Evolutionary conservation across 2,797 vertebrate genomes (phyloP).

Genomic region (Poliocrania exsul): DNA sequence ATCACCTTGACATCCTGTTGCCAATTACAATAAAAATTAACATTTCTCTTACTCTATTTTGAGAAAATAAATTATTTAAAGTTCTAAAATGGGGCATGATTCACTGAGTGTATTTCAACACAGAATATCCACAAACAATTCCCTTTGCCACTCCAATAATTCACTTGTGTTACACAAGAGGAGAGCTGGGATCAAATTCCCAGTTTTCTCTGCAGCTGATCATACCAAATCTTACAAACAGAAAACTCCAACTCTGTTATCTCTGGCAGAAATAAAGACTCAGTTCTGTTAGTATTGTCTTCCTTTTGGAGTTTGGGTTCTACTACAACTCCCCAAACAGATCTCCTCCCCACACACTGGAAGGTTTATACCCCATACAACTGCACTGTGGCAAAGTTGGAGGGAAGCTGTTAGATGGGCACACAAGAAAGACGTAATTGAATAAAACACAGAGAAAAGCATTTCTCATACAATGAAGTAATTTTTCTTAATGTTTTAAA

Average conservation of each 20-base stretch:
- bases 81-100: not conserved
- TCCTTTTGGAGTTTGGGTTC: not conserved
- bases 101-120: not conserved
- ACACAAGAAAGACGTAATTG: not conserved
- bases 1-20: not conserved
- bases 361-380: not conserved
- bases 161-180: not conserved
- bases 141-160: not conserved
- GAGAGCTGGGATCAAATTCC: not conserved
- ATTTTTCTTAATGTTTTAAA: conserved; percentile 63
- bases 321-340: not conserved
- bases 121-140: not conserved
- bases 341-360: not conserved
- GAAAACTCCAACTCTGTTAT: not conserved
- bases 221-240: not conserved
- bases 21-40: not conserved
- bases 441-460: not conserved
- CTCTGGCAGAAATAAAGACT: not conserved
- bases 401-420: not conserved
- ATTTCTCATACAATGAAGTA: conserved; percentile 7
- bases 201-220: not conserved
- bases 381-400: not conserved
- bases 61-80: not conserved
- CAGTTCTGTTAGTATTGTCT: rapidly evolving
- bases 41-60: not conserved